Percentiles rank a stretch among this genome's conserved stretches.
Conservation (phyloP, 2,797 vertebrate species). For the Helarctos malayanus region DNA sequence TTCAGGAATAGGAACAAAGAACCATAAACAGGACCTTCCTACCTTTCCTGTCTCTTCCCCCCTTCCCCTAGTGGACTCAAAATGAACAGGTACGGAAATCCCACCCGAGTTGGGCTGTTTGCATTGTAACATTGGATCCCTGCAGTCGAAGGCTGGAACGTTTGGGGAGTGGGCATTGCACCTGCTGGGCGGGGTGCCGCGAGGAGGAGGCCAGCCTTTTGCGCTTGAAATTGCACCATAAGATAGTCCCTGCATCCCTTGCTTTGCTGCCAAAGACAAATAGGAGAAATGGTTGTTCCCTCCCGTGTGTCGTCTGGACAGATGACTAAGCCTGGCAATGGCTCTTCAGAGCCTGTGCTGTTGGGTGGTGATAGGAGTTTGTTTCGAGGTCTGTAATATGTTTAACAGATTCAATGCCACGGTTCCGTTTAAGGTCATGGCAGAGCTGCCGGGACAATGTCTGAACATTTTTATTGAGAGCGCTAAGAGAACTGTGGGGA, state of each 20-base stretch:
- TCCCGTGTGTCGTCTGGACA: accelerated
- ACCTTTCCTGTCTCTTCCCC: background rate
- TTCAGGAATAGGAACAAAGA: background rate
- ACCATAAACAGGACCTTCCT: background rate
- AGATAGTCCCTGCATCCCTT: background rate
- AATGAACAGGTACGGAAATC: background rate
- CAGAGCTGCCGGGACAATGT: conserved; percentile 82
- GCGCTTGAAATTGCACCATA: background rate
- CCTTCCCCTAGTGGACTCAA: background rate
- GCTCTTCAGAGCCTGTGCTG: background rate
- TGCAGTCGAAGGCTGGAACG: background rate
- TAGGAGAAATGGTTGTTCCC: background rate
- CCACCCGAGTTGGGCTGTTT: background rate
- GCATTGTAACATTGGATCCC: background rate
- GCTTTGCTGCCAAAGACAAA: conserved; percentile 17
- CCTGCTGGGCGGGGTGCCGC: background rate
- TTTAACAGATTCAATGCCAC: conserved; percentile 82
- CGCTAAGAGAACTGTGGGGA: conserved; percentile 67
- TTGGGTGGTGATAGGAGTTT: background rate
- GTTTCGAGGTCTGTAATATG: conserved; percentile 73
- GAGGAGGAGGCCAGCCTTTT: background rate
- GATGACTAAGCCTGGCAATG: background rate
- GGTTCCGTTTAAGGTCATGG: conserved; percentile 80
- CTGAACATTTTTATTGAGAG: conserved; percentile 85
- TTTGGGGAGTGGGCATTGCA: background rate